A percentile compares a stretch with the other conserved stretches of the same genome.
phyloP scores from a whole-genome alignment of 2,113 vertebrate species.

The human region DNA sequence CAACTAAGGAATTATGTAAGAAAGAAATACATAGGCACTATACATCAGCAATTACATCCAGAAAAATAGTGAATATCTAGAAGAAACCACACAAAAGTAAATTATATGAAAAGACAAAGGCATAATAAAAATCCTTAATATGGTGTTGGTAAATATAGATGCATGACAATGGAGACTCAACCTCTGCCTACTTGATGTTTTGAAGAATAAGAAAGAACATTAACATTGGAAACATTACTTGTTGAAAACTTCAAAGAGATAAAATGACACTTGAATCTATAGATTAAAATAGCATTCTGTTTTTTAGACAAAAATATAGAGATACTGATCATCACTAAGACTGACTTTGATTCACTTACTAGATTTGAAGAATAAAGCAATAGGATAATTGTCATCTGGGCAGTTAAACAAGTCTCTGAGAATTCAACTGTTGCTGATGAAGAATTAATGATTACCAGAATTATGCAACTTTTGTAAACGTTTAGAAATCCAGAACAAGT shows the following conservation, averaged over 20 bases:
- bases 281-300: not conserved
- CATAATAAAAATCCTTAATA: too few relatives aligned
- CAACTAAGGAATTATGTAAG: too few relatives aligned
- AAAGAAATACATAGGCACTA: too few relatives aligned
- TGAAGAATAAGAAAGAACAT: not conserved
- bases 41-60: too few relatives aligned
- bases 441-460: not conserved
- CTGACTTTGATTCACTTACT: not conserved
- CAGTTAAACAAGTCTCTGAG: not conserved
- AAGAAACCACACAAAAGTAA: not conserved
- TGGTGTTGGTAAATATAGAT: too few relatives aligned
- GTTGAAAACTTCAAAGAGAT: not conserved
- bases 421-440: not conserved
- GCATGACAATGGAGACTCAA: too few relatives aligned
- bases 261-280: not conserved
- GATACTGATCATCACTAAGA: not conserved
- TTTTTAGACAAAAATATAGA: not conserved
- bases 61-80: not conserved
- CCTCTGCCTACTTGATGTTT: not conserved
- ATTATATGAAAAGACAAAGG: too few relatives aligned
- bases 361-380: not conserved
- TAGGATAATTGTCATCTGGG: not conserved
- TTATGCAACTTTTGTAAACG: not conserved
- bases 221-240: not conserved
- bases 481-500: not conserved